Conservation (phyloP, 1,140 invertebrate genomes). For the Nomia melanderi region DNA sequence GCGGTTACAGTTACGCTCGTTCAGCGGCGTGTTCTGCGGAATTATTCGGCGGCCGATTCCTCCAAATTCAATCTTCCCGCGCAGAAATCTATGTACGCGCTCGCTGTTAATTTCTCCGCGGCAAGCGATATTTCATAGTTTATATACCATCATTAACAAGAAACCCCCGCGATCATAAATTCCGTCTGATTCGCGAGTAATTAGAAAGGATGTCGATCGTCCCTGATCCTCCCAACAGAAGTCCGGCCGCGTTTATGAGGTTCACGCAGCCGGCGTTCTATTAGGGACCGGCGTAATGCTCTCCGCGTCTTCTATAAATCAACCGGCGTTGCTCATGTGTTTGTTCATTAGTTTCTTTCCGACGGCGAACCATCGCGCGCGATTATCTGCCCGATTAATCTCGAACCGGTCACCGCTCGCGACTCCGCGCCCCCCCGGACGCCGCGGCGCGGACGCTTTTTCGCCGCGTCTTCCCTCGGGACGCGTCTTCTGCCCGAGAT, state of each 20-base stretch:
- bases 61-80: background rate
- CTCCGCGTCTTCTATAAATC: slow-evolving; percentile 52
- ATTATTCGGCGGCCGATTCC: too few relatives aligned
- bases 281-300: slow-evolving; percentile 20
- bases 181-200: background rate
- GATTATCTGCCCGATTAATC: slow-evolving; percentile 64
- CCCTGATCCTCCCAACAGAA: background rate
- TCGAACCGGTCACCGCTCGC: slow-evolving; percentile 49
- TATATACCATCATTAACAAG: background rate
- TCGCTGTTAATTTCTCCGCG: background rate
- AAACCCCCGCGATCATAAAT: background rate
- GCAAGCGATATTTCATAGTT: background rate
- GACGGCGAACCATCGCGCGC: slow-evolving; percentile 51
- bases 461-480: slow-evolving; percentile 14
- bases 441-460: background rate
- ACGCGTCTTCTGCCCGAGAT: background rate
- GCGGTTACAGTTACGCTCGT: too few relatives aligned
- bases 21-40: too few relatives aligned
- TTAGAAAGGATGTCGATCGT: slow-evolving; percentile 26
- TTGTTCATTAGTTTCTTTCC: slow-evolving; percentile 65
- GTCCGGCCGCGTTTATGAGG: slow-evolving; percentile 17
- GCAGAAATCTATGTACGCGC: background rate
- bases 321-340: slow-evolving; percentile 51
- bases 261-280: slow-evolving; percentile 28
- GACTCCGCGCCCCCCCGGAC: slow-evolving; percentile 16